Base-by-base conservation (phyloP, 2,888 invertebrate species). In the Esperia sulphurella region DNA sequence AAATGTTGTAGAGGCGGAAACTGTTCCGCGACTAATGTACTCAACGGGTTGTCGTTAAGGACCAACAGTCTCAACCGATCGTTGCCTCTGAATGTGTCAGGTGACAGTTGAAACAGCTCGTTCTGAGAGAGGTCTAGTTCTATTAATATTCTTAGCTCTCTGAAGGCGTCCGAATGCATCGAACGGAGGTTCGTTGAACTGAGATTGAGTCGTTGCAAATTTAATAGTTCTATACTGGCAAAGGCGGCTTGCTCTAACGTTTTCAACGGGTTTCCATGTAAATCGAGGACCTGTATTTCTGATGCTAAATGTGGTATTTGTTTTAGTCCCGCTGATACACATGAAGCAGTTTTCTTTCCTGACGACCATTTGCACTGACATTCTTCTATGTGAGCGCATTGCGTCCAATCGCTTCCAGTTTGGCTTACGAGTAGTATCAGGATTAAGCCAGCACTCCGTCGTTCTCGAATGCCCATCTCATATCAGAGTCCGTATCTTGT, bases 291-390 rank as follows among this genome's bases (percentile, higher is more conserved):
- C 93, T 95, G 69, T 87, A 92, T 86, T 13, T 90, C 90, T 49
- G 86, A 61, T 12, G 83, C 82, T 54, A 90, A 68, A 54, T 74
- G 71, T 37, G 97, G 97, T 31, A 97, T 90, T 45, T 92, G 90
- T 46, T 92, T 93, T 53, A 96, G 91, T 14, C 94, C 94, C 35
- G 94, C 94, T 54, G 95, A 92, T 50, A 93, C 92, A 79, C 97
- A 97, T 42, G 95, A 91, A 8, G 96, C 97, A 3, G 96, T 95
- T 79, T 96, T 96, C 80, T 97, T 97, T 46, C 97, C 97, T 41
- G 95, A 95, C 4, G 95, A 94, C 97, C 97, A 97, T 85, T 96
- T 97, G 92, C 97, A 97, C 64, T 93, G 93, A 77, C 97, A 97
- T 63, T 94, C 93, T 58, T 75, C 57, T 46, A 88, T 80, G 46